A percentile compares a stretch with the other conserved stretches of the same genome.
Evolutionary conservation across 2,888 invertebrate genomes (phyloP).

Genomic region (Tinea trinotella): DNA sequence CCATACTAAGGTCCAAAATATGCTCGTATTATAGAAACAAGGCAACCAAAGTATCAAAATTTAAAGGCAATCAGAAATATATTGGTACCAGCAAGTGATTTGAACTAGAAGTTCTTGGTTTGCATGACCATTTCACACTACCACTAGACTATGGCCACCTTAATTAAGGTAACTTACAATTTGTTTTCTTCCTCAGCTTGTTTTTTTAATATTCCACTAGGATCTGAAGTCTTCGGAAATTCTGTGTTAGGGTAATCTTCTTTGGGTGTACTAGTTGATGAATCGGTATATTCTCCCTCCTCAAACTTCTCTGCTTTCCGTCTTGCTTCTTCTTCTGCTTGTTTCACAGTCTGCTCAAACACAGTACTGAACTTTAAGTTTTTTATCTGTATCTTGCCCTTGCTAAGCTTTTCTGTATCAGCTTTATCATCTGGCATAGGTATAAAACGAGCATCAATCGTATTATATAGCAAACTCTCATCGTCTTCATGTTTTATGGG

Average conservation of each 20-base stretch:
- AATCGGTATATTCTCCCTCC: conserved; percentile 74
- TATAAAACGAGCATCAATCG: conserved; percentile 40
- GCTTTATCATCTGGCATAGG: conserved; percentile 46
- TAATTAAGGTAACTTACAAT: conserved; percentile 45
- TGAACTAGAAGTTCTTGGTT: too few relatives aligned
- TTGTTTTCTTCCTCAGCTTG: conserved; percentile 58
- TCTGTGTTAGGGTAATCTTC: conserved; percentile 50
- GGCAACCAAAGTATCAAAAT: too few relatives aligned
- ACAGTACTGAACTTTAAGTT: conserved; percentile 78
- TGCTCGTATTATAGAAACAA: too few relatives aligned
- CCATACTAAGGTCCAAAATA: too few relatives aligned
- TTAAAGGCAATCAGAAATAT: too few relatives aligned
- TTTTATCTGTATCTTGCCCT: conserved; percentile 77
- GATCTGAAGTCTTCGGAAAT: conserved; percentile 61
- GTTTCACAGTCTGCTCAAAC: conserved; percentile 76
- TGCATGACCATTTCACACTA: too few relatives aligned
- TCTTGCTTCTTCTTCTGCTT: conserved; percentile 75
- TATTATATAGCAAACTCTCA: conserved; percentile 20
- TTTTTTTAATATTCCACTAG: conserved; percentile 58
- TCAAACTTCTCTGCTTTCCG: conserved; percentile 74
- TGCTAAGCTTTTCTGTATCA: conserved; percentile 47
- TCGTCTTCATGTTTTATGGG: conserved; percentile 34
- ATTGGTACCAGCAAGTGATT: too few relatives aligned
- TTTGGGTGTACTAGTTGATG: conserved; percentile 49
- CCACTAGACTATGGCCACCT: too few relatives aligned